Evolutionary conservation across 2,888 invertebrate genomes (phyloP).

Genomic region (Graphium colonna): DNA sequence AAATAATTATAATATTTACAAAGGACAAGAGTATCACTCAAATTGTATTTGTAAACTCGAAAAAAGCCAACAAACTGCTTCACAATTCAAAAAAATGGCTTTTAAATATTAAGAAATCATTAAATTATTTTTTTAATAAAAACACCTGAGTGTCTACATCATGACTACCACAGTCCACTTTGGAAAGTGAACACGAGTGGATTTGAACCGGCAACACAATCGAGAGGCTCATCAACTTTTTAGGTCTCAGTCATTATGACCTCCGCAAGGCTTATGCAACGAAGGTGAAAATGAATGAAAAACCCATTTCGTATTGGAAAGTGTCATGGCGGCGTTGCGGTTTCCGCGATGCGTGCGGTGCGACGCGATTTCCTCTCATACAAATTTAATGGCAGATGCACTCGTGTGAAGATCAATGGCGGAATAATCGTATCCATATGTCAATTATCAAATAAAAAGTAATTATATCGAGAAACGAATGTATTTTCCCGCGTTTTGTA

Average conservation of each 20-base stretch:
- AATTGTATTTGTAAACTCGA: no score
- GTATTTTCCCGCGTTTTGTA: no score
- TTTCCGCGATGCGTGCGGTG: background rate
- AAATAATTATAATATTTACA: no score
- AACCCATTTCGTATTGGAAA: slow-evolving; percentile 49
- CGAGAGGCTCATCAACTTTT: slow-evolving; percentile 9
- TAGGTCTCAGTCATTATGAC: slow-evolving; percentile 3
- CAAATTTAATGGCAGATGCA: background rate
- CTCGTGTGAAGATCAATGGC: background rate
- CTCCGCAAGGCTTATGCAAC: background rate
- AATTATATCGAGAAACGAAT: no score
- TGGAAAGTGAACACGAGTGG: background rate
- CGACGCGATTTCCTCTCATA: background rate
- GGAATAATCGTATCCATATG: no score
- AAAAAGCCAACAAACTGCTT: no score
- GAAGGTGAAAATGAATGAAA: slow-evolving; percentile 6
- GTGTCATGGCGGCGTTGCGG: slow-evolving; percentile 42
- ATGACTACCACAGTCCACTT: no score
- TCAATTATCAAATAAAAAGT: slow-evolving; percentile 23
- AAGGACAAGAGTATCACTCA: no score
- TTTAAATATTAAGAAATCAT: no score
- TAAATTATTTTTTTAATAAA: no score
- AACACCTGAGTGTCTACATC: no score
- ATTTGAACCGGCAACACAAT: background rate
- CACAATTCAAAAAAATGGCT: no score